A percentile compares a stretch with the other conserved stretches of the same genome.
Conservation (phyloP, 2,888 invertebrate genomes). For the Augochlorella aurata region DNA sequence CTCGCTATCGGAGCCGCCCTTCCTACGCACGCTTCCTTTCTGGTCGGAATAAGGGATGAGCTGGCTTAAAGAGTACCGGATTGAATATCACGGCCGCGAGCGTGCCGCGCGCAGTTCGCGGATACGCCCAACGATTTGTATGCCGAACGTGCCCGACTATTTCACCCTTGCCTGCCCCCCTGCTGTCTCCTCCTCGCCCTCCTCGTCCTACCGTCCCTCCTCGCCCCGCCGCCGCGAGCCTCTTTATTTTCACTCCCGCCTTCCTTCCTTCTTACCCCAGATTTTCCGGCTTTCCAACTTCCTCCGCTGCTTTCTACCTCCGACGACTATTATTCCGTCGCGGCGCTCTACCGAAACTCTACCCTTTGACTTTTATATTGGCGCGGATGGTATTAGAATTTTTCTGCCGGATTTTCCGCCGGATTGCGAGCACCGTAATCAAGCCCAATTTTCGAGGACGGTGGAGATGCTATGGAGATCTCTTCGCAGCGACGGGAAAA, state of each 20-base stretch:
- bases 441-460: too few species aligned
- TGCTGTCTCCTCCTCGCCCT: background rate
- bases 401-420: background rate
- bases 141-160: constrained; percentile 62
- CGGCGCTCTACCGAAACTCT: background rate
- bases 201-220: background rate
- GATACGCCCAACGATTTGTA: constrained; percentile 64
- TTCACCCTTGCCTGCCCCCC: constrained; percentile 47
- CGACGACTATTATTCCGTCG: constrained; percentile 12
- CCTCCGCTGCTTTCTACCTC: background rate
- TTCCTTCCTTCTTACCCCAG: background rate
- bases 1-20: constrained; percentile 38
- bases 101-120: constrained; percentile 19
- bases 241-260: constrained; percentile 6
- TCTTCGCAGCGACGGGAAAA: background rate
- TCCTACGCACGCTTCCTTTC: constrained; percentile 49
- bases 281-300: background rate
- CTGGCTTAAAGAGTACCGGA: constrained; percentile 65
- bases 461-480: background rate
- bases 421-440: too few species aligned
- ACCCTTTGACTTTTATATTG: background rate
- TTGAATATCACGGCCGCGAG: constrained; percentile 63
- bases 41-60: constrained; percentile 55
- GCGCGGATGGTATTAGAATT: background rate
- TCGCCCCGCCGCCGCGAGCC: background rate